phyloP scores from a whole-genome alignment of 2,888 invertebrate species.

The Drosophila gaucha region DNA sequence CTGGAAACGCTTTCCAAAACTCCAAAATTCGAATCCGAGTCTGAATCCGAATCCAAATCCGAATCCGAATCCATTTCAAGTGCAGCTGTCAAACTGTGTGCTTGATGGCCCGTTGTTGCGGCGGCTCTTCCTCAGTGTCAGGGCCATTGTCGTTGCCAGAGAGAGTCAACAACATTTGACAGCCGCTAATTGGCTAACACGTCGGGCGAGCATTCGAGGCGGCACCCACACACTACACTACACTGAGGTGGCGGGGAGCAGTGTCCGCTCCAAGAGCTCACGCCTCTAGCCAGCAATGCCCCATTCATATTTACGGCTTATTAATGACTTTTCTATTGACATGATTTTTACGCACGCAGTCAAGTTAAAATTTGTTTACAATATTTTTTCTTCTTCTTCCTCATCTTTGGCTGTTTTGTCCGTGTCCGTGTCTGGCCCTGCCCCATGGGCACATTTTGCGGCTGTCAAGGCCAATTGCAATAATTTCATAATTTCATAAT shows the following conservation, averaged over 20 bases:
- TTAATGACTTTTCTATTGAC: conserved; percentile 76
- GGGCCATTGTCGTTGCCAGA: conserved; percentile 38
- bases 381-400: conserved; percentile 4
- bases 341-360: conserved; percentile 72
- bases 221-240: conserved; percentile 58
- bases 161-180: conserved; percentile 78
- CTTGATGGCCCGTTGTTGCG: conserved; percentile 16
- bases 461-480: conserved; percentile 75
- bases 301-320: conserved; percentile 51
- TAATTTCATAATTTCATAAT: conserved; percentile 70
- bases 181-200: conserved; percentile 75
- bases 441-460: conserved; percentile 48
- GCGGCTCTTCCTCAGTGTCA: conserved; percentile 55
- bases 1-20: conserved; percentile 31
- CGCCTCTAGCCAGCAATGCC: conserved; percentile 36
- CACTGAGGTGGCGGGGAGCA: background rate
- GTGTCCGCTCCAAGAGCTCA: conserved; percentile 31
- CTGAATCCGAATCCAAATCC: conserved; percentile 3
- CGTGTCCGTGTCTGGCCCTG: conserved; percentile 12
- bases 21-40: background rate
- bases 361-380: conserved; percentile 35
- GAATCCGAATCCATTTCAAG: conserved; percentile 54
- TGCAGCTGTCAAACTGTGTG: conserved; percentile 62
- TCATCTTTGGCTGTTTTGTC: background rate
- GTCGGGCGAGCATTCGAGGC: conserved; percentile 35